Evolutionary conservation across 2,797 vertebrate species (phyloP), one percentile per base, ranked within the genome.

Genomic region (Zenarchopterus dispar): DNA sequence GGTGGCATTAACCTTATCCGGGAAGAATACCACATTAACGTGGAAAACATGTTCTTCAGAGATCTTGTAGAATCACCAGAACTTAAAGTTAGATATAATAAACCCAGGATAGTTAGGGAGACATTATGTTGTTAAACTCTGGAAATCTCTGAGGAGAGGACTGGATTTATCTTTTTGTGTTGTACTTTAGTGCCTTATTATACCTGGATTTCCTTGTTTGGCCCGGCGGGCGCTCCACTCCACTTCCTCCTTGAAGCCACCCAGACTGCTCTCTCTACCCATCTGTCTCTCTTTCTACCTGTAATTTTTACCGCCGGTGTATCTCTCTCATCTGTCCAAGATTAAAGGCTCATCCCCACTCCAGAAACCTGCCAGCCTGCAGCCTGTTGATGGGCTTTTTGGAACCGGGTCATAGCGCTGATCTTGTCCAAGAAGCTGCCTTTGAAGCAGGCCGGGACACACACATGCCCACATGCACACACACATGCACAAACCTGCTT

Each of bases 351-450:
- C 62, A 50, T 78, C 75, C 80, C 80, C 75, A 62, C 80, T 87
- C 75, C 79, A 86, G 81, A 82, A 87, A 78, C 81, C 82, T 86
- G 87, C 89, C 89, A 91, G 74, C 80, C 85, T 83, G 61, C 85
- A 81, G 84, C 84, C 78, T 77, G 85, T 89, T 88, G 88, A 92
- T 92, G 62, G 81, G 78, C 78, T 84, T n/a, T n/a, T n/a, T 87
- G 85, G 88, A 89, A 76, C 83, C 74, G 67, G 75, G 84, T 89
- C 85, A 81, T 80, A 86, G 77, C 75, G 50, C 74, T 80, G 88
- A 85, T 89, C 87, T 80, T 84, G 80, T 90, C 90, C 90, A 91
- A 88, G 88, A 86, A 81, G 81, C 73, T 88, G 70, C 80, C 86
- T 93, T 93, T 92, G 90, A 91, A 91, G 85, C 88, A 70, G 70